A percentile compares a stretch with the other conserved stretches of the same genome.
These are phyloP conservation scores for Porphyrio hochstetteri DNA, from an alignment of 2,113 vertebrate species.

Conservation along the genomic window DNA sequence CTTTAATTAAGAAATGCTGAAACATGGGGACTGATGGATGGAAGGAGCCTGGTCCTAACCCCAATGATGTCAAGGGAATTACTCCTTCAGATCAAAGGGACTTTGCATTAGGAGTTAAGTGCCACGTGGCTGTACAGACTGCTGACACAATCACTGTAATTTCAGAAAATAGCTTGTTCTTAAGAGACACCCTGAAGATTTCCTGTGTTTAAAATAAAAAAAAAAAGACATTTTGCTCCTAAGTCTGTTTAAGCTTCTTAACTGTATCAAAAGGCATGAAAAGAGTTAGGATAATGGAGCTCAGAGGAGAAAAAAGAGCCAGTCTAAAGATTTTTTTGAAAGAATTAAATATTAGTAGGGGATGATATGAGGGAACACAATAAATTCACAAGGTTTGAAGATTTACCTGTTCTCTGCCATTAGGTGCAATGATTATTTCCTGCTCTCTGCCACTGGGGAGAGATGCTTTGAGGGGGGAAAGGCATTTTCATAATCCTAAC, in stretches of 20 bases:
- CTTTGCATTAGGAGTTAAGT: background rate
- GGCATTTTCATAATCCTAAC: conserved; percentile 31
- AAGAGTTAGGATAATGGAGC: conserved; percentile 31
- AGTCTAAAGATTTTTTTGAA: conserved; percentile 37
- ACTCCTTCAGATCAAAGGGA: background rate
- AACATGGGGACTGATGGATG: background rate
- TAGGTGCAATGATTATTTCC: conserved; percentile 5
- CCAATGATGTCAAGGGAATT: background rate
- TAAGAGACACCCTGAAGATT: background rate
- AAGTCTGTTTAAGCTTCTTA: conserved; percentile 42
- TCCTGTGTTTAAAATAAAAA: background rate
- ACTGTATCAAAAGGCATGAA: conserved; percentile 36
- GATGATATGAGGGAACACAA: conserved; percentile 21
- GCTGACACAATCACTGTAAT: background rate
- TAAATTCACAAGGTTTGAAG: conserved; percentile 9
- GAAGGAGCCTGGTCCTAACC: background rate
- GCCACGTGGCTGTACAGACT: background rate
- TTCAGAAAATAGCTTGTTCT: conserved; percentile 19
- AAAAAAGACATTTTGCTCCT: background rate
- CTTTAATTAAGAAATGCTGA: background rate
- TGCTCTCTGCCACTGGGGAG: background rate
- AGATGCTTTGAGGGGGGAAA: conserved; percentile 1
- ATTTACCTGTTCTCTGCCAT: conserved; percentile 28
- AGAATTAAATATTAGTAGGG: conserved; percentile 51
- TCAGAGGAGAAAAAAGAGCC: background rate